Evolutionary conservation across 2,113 vertebrate species (phyloP), one percentile per base, ranked within the genome.

Genomic region (Pionites leucogaster): DNA sequence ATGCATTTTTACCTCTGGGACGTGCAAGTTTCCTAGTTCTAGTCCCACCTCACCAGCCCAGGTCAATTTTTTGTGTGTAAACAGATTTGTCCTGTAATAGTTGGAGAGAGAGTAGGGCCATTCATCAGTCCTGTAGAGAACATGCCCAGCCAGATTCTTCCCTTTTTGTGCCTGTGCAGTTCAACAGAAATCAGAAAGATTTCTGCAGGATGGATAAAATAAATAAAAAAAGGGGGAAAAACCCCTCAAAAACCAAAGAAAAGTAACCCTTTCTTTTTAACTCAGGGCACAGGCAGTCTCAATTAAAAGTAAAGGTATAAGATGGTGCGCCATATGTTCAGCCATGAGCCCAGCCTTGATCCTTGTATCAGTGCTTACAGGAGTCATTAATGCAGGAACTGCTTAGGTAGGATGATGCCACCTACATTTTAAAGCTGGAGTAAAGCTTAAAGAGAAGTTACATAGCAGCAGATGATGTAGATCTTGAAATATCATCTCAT

Each of bases 1-100:
- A 97, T 97, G 95, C 74, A 81, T 97, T 97, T 96, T 93, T 97
- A 96, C 97, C 97, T 97, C 95, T 97, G 97, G 97, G 97, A 97
- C 96, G 2, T 96, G 93, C 94, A 88, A 93, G 93, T 93, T 97
- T 97, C 93, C 95, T 96, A 92, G 90, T 95, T 96, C 91, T 87
- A 96, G 94, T 96, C 97, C 96, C 97, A 97, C 96, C 92, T 97
- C 97, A 87, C 96, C 96, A 96, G 88, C 92, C 95, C 93, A 95
- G 97, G 96, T 97, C 97, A 98, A 97, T 97, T 95, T 96, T 96
- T 95, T 95, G 93, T 94, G 94, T 96, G 96, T 96, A 97, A 96
- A 97, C 96, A 97, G 96, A 97, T 97, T 97, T 97, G 95, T 94
- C 94, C 96, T 96, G 88, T 97, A 97, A 96, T 97, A 95, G 96